phyloP scores from a whole-genome alignment of 2,113 vertebrate genomes.

The Sinocyclocheilus maitianheensis region DNA sequence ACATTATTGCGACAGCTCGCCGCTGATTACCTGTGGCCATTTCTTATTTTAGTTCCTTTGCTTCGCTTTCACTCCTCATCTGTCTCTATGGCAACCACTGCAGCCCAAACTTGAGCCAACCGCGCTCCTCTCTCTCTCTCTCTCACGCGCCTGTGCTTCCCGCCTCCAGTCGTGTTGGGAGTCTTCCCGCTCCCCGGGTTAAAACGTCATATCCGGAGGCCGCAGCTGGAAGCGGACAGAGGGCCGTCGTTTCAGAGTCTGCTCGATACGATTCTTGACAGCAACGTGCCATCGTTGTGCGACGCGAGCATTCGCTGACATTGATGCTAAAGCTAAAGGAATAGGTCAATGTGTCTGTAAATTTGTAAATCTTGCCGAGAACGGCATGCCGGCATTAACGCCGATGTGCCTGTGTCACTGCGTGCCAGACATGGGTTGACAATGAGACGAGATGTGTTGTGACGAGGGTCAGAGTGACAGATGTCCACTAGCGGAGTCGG shows the following conservation, averaged over 20 bases:
- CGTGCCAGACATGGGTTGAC: slow-evolving; percentile 70
- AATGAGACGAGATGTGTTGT: slow-evolving; percentile 62
- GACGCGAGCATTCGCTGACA: slow-evolving; percentile 62
- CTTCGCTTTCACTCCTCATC: slow-evolving; percentile 66
- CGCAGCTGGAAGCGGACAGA: slow-evolving; percentile 67
- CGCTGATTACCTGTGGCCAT: slow-evolving; percentile 62
- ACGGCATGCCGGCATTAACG: slow-evolving; percentile 62
- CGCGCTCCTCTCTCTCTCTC: neutral
- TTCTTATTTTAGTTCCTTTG: slow-evolving; percentile 63
- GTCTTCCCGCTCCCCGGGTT: slow-evolving; percentile 11
- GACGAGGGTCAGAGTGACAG: slow-evolving; percentile 77
- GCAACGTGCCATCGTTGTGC: slow-evolving; percentile 52
- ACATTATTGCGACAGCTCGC: slow-evolving; percentile 34
- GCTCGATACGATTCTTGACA: slow-evolving; percentile 11
- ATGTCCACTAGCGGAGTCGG: slow-evolving; percentile 67
- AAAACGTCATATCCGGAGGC: slow-evolving; percentile 48
- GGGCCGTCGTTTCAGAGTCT: slow-evolving; percentile 57
- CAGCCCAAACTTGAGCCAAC: slow-evolving; percentile 44
- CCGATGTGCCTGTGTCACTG: slow-evolving; percentile 53
- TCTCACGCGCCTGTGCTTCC: neutral
- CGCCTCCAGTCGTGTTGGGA: slow-evolving; percentile 27
- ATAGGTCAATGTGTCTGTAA: slow-evolving; percentile 78
- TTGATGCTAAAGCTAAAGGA: slow-evolving; percentile 77
- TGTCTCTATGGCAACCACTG: slow-evolving; percentile 78
- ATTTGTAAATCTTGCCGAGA: slow-evolving; percentile 65